These are phyloP conservation scores for Corythornis madagascariensis DNA, from an alignment of 2,113 vertebrate species.

Conservation along the genomic window DNA sequence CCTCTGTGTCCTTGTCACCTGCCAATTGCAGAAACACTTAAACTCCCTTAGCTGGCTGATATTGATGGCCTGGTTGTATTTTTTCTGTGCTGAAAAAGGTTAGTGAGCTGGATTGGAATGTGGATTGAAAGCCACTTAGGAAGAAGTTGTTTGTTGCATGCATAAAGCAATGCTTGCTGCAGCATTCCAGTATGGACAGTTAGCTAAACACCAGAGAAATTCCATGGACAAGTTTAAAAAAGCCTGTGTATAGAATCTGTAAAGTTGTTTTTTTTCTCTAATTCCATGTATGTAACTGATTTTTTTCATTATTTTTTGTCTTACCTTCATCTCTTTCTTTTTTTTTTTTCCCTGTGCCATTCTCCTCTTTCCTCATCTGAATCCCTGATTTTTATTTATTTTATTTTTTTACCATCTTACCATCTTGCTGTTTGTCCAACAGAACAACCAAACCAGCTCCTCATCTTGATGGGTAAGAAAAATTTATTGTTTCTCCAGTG, in stretches of 20 bases:
- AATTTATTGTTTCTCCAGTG: background rate
- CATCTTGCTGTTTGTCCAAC: slow-evolving; percentile 76
- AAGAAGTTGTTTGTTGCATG: slow-evolving; percentile 44
- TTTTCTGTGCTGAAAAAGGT: background rate
- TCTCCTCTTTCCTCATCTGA: slow-evolving; percentile 68
- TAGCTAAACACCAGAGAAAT: background rate
- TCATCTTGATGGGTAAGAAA: slow-evolving; percentile 92
- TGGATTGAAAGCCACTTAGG: background rate
- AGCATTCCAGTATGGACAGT: background rate
- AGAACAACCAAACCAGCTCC: slow-evolving; percentile 96
- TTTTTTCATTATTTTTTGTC: slow-evolving; percentile 70
- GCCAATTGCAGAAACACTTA: background rate
- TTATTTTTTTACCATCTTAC: slow-evolving; percentile 47
- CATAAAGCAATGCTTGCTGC: background rate
- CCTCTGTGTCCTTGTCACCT: background rate
- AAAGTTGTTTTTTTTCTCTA: background rate
- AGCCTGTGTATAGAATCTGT: background rate
- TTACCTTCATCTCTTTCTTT: slow-evolving; percentile 66
- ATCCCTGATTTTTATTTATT: slow-evolving; percentile 50
- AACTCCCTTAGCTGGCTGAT: background rate
- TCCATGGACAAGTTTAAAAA: background rate
- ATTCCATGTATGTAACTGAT: slow-evolving; percentile 22
- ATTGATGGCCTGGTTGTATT: background rate
- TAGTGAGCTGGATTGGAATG: background rate
- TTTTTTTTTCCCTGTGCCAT: slow-evolving; percentile 55